A percentile compares a stretch with the other conserved stretches of the same genome.
Evolutionary conservation across 2,113 vertebrate genomes (phyloP).

Genomic region (Petrocephalus zakoni): DNA sequence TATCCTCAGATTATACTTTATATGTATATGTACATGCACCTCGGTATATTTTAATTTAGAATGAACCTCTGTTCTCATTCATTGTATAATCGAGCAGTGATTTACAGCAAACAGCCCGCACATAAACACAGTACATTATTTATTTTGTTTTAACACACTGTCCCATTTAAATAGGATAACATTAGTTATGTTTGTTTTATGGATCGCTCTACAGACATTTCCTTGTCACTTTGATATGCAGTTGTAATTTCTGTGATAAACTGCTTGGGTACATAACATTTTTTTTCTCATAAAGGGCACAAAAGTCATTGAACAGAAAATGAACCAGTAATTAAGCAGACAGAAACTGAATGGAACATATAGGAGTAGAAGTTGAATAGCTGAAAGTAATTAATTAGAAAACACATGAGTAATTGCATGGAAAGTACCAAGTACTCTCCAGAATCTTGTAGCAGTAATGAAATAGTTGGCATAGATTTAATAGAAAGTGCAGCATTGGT

Average conservation of each 20-base stretch:
- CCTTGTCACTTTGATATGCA: background rate
- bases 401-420: background rate
- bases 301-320: background rate
- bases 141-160: background rate
- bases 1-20: background rate
- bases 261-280: background rate
- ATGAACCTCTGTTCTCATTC: background rate
- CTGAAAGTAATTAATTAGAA: background rate
- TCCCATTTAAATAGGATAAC: background rate
- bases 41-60: background rate
- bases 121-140: background rate
- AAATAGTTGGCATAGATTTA: background rate
- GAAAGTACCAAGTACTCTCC: background rate
- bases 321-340: background rate
- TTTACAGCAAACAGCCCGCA: background rate
- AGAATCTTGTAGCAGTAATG: background rate
- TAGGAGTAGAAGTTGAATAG: background rate
- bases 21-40: background rate
- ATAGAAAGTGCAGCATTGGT: background rate
- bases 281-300: background rate
- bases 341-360: background rate
- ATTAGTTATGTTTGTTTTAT: background rate
- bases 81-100: background rate
- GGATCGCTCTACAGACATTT: background rate
- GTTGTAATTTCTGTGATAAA: background rate